phyloP scores from a whole-genome alignment of 2,888 invertebrate genomes.

The Lasioglossum malachurum region DNA sequence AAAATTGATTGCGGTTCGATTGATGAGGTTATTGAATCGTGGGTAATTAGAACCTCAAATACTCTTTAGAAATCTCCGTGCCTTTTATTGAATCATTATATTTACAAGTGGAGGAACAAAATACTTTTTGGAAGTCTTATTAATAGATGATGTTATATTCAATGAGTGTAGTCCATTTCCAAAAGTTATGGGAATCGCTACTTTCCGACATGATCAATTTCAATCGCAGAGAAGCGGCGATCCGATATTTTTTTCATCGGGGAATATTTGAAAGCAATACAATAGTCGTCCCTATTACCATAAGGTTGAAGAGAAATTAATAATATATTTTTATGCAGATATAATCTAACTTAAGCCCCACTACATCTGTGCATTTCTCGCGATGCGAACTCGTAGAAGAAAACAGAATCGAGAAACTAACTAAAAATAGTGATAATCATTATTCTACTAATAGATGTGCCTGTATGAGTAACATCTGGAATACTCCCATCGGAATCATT shows the following conservation, averaged over 20 bases:
- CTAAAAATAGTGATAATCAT: slow-evolving; percentile 53
- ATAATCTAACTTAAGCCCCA: slow-evolving; percentile 43
- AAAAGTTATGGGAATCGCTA: background rate
- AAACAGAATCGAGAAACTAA: slow-evolving; percentile 46
- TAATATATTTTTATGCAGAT: slow-evolving; percentile 60
- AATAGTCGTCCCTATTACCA: slow-evolving; percentile 24
- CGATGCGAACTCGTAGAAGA: slow-evolving; percentile 27
- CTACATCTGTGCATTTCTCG: slow-evolving; percentile 23
- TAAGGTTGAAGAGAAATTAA: slow-evolving; percentile 49
- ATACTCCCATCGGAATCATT: slow-evolving; percentile 31
- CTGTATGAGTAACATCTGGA: slow-evolving; percentile 46
- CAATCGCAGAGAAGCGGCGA: slow-evolving; percentile 14
- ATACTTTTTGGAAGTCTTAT: slow-evolving; percentile 3
- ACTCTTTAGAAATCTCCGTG: slow-evolving; percentile 6
- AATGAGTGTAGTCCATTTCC: background rate
- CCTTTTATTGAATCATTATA: slow-evolving; percentile 8
- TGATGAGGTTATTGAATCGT: slow-evolving; percentile 34
- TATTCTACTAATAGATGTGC: slow-evolving; percentile 45
- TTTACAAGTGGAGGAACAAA: background rate
- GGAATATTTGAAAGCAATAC: slow-evolving; percentile 19
- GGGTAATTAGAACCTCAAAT: slow-evolving; percentile 4
- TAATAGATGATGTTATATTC: background rate
- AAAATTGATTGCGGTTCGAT: slow-evolving; percentile 30
- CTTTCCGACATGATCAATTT: slow-evolving; percentile 13
- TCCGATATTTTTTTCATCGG: slow-evolving; percentile 23